These are phyloP conservation scores for Malurus leucopterus DNA, from an alignment of 2,797 vertebrate species.

Conservation along the genomic window DNA sequence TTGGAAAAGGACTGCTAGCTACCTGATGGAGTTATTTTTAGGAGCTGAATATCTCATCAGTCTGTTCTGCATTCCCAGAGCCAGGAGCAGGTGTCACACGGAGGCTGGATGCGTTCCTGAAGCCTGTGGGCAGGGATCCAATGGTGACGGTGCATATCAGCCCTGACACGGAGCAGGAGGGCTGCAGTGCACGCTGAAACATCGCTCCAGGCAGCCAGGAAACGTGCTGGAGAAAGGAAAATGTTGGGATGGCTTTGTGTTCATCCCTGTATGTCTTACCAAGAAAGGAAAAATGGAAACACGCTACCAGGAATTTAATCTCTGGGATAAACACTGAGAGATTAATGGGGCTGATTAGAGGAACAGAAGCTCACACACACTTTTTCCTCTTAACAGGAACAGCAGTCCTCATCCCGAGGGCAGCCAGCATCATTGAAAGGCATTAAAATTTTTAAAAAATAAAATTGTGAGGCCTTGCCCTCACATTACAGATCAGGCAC, in stretches of 20 bases:
- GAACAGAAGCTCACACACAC: not conserved
- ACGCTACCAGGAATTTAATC: fast-evolving
- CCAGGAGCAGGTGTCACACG: not conserved
- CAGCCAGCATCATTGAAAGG: not conserved
- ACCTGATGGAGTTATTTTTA: conserved; percentile 42
- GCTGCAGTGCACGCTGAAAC: not conserved
- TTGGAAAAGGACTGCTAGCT: not conserved
- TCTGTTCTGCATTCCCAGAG: conserved; percentile 14
- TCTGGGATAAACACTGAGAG: not conserved
- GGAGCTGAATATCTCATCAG: not conserved
- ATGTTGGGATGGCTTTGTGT: not conserved
- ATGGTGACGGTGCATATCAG: not conserved
- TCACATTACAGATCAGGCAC: not conserved
- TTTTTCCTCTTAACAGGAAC: not conserved
- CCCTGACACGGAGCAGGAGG: not conserved
- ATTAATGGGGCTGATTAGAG: not conserved
- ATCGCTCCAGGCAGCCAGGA: not conserved
- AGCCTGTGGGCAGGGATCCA: not conserved
- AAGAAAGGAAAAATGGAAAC: not conserved
- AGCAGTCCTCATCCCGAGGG: not conserved
- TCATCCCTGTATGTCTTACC: not conserved
- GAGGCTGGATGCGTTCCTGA: not conserved
- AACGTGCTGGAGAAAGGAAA: not conserved
- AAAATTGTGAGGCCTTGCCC: not conserved
- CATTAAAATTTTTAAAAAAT: not conserved